Evolutionary conservation across 1,140 invertebrate species (phyloP), one percentile per base, ranked within the genome.

Genomic region (Brachionus calyciflorus): DNA sequence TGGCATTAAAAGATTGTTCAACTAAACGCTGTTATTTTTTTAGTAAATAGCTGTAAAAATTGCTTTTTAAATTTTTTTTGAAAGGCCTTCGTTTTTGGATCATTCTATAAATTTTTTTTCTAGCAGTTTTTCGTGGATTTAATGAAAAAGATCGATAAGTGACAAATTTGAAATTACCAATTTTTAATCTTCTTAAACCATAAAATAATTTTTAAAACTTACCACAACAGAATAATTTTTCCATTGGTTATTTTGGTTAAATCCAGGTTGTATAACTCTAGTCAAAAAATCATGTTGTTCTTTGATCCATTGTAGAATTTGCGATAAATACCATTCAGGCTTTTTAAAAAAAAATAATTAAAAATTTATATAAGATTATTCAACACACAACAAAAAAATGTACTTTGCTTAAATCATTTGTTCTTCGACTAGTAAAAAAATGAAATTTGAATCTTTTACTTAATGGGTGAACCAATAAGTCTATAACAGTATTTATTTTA

Each of bases 321-420:
- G 69, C 7, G 69, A 73, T 17, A 73, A 30, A 53, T 51, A 73
- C 69, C 69, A 73, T 73, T 73, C 69, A 1, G 69, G 69, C 69
- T 73, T 30, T 19, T 48, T 17, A 24, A 37, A 48, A 33, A 26
- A 49, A 21, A 19, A 70, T 21, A 0, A 19, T n/a, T 48, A 48
- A 17, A 48, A 21, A 4, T 37, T 24, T 2, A 37, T 7, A 30
- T 48, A 3, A 28, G 0, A 46, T 17, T 24, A 30, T 3, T n/a
- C n/a, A n/a, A n/a, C n/a, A n/a, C n/a, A n/a, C n/a, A n/a, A n/a
- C n/a, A 33, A n/a, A 51, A n/a, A 17, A n/a, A 51, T 12, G 17
- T 49, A 73, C 69, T 24, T 73, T 73, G n/a, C 21, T 41, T 12
- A 73, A 37, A 55, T 73, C 37, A 6, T 73, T 73, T 19, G 69